A percentile compares a stretch with the other conserved stretches of the same genome.
phyloP scores from a whole-genome alignment of 2,888 invertebrate species.

The Epicampocera succincta region DNA sequence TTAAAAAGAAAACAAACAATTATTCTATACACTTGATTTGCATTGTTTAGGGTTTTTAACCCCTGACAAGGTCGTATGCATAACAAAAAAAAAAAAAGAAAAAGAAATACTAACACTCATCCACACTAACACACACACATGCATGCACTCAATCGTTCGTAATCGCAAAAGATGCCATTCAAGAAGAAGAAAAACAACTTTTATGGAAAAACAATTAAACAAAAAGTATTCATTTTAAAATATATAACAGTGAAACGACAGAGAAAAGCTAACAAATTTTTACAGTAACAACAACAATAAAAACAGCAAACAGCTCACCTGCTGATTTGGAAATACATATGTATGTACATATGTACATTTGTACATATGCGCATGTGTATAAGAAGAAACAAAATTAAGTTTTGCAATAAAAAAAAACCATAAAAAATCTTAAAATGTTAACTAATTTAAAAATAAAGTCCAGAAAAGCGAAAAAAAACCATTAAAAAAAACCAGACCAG shows the following conservation, averaged over 20 bases:
- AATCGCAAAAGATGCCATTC: constrained; percentile 31
- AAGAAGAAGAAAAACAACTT: constrained; percentile 26
- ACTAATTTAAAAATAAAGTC: constrained; percentile 50
- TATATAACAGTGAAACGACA: neutral
- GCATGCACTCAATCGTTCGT: neutral
- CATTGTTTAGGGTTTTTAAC: constrained; percentile 64
- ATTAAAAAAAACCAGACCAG: constrained; percentile 34
- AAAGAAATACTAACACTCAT: constrained; percentile 45
- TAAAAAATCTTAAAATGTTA: constrained; percentile 41
- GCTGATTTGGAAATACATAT: too few relatives aligned
- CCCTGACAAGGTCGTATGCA: constrained; percentile 67
- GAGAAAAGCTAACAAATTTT: constrained; percentile 39
- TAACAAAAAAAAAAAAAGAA: constrained; percentile 40
- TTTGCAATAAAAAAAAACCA: constrained; percentile 41
- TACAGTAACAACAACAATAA: constrained; percentile 1
- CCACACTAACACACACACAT: constrained; percentile 3
- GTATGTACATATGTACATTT: neutral
- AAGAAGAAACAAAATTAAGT: constrained; percentile 46
- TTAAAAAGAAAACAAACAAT: constrained; percentile 14
- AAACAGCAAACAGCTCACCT: too few relatives aligned
- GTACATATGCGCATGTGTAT: constrained; percentile 35
- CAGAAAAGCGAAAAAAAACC: constrained; percentile 15
- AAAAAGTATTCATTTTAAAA: neutral
- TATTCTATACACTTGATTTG: constrained; percentile 18
- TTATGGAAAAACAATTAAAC: constrained; percentile 18